Base-by-base conservation (phyloP, 2,113 vertebrate species). In the Ptilorrhoa leucosticta region DNA sequence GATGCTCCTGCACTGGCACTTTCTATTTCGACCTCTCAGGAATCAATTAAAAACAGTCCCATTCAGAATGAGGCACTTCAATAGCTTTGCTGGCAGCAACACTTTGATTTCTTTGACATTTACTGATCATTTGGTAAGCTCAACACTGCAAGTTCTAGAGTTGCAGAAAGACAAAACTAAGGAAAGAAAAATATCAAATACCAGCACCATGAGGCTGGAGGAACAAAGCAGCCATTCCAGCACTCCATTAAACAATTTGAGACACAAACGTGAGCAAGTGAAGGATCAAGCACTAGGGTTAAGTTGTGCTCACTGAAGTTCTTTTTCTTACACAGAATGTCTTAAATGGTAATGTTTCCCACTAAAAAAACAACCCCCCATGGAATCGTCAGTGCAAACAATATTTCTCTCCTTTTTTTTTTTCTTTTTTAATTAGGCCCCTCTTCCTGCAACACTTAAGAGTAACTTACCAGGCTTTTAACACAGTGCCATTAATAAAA, bases 61-160 rank as follows among this genome's bases (percentile, higher is more conserved):
- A 58, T 68, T 61, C 23, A 30, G 91, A 91, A 81, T 0, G 23
- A 37, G 39, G 68, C 69, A 66, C 66, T 94, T 91, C 68, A 44
- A 63, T 58, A 80, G 80, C 92, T 96, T 96, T 95, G 94, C 44
- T 94, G 89, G 86, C 69, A 92, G 75, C 39, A 53, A 15, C 73
- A 17, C 87, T 77, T 87, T 30, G 77, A 86, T 96, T 89, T 94
- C 79, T 92, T 93, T 97, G 96, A 95, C 92, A 97, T 95, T 97
- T 95, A 91, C 92, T 81, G 64, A 95, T 96, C 81, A 47, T 51
- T 47, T 81, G 72, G 76, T 79, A 58, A 76, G 23, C 77, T 53
- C 35, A 91, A 85, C 4, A 39, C 51, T 81, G 72, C 75, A 77
- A 94, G 89, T 90, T 93, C 75, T 54, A 82, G n/a, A 58, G 56